Base-by-base conservation (phyloP, 2,888 invertebrate species). In the Drosophila paramelanica region DNA sequence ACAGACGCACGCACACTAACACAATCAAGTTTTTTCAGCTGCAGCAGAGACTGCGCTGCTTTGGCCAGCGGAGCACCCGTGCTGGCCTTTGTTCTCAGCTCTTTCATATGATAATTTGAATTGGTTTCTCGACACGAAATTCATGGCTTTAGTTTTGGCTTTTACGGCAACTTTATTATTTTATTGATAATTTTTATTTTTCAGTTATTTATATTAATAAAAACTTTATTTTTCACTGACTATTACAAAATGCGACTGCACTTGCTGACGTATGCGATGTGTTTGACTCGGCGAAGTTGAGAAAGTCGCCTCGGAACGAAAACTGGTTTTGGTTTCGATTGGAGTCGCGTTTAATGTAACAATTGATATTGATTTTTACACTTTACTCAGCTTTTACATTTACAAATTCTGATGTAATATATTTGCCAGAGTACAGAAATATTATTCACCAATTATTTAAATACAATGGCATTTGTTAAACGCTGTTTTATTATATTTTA, bases 1-100 rank as follows among this genome's bases (percentile, higher is more conserved):
- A 55, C 53, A 51, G n/a, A 33, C 60, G 51, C 31, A 41, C 38
- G 52, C 60, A 47, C 61, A 67, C 73, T 43, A 53, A 64, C 58
- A 67, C 59, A 49, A 56, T 73, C 86, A 82, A 64, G 82, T 81
- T 57, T 87, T 67, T 77, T 74, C 79, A 57, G 59, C 59, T 65
- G 67, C 68, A 64, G 65, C 68, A 52, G 56, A 47, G 55, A 53
- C 74, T 67, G 68, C 62, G 66, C 65, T 78, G 64, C 66, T 64
- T 55, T 66, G 77, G 53, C 73, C 88, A 70, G 55, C 46, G 85
- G 78, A 88, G 88, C 85, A 77, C 85, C 85, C 81, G 11, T n/a
- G 2, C 8, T 49, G 69, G 43, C 57, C 67, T 69, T 77, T 81
- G 60, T 68, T 67, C 47, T 58, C 39, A 53, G 23, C 47, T 27